Evolutionary conservation across 2,888 invertebrate genomes (phyloP).

Genomic region (Chrysolina haemoptera): DNA sequence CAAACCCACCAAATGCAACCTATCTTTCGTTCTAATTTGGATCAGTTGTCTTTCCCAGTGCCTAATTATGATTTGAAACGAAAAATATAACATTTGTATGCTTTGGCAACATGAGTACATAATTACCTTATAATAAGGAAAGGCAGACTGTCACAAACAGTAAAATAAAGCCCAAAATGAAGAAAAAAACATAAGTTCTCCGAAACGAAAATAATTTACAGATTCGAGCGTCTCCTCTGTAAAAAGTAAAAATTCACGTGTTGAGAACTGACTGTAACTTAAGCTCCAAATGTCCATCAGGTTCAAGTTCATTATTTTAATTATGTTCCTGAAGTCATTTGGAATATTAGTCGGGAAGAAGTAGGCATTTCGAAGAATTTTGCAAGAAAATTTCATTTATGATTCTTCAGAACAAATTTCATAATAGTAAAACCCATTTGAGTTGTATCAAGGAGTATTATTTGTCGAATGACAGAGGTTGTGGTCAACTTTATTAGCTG

Average conservation of each 20-base stretch:
- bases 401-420: no score
- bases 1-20: neutral
- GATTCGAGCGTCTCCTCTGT: neutral
- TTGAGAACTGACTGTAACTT: neutral
- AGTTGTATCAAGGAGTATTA: no score
- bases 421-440: no score
- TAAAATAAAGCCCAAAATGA: neutral
- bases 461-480: no score
- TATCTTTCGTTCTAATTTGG: neutral
- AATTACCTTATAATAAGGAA: constrained; percentile 23
- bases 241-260: neutral
- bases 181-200: neutral
- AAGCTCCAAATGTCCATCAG: neutral
- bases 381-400: no score
- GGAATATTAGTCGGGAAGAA: neutral
- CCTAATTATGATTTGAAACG: constrained; percentile 18
- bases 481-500: no score
- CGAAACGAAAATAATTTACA: constrained; percentile 9
- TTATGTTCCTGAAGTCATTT: neutral
- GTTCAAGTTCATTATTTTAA: neutral
- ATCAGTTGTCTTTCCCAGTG: neutral
- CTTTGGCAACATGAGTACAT: constrained; percentile 21
- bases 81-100: constrained; percentile 20
- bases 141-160: constrained; percentile 16
- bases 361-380: neutral